phyloP scores from a whole-genome alignment of 92 coral and sea anemone genomes.

The Heliopora coerulea region DNA sequence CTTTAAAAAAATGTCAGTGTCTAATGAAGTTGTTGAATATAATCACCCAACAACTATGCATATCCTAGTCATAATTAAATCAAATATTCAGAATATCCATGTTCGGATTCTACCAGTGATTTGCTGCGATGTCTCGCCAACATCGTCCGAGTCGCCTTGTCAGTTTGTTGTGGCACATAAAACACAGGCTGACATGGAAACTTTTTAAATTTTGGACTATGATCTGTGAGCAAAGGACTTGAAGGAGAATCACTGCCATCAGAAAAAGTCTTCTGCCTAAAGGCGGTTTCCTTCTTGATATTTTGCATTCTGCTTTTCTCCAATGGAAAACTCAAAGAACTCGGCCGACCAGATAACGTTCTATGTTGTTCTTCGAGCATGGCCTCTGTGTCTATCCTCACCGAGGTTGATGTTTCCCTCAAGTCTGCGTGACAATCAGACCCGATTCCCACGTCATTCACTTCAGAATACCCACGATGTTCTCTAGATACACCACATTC shows the following conservation, averaged over 20 bases:
- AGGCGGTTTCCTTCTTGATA: background rate
- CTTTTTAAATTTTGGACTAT: constrained; percentile 54
- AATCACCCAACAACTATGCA: too few species aligned
- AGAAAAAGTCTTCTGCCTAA: background rate
- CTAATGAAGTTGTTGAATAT: too few species aligned
- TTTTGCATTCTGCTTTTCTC: background rate
- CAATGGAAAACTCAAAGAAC: constrained; percentile 21
- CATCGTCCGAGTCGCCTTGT: background rate
- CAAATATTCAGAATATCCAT: constrained; percentile 9
- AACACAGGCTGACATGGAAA: constrained; percentile 64
- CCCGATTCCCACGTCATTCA: background rate
- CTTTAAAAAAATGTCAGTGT: too few species aligned
- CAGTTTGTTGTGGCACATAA: constrained; percentile 44
- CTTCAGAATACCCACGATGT: background rate
- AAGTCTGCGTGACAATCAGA: background rate
- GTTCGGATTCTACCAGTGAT: constrained; percentile 10
- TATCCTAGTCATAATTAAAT: background rate
- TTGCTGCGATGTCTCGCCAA: constrained; percentile 1
- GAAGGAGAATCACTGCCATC: constrained; percentile 15
- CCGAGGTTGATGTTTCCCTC: background rate
- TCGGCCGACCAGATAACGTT: background rate
- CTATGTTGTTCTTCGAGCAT: background rate
- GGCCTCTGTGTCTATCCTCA: background rate
- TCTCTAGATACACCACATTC: background rate
- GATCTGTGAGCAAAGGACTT: constrained; percentile 1